Evolutionary conservation across 2,797 vertebrate genomes (phyloP).

Genomic region (Sylvia borin): DNA sequence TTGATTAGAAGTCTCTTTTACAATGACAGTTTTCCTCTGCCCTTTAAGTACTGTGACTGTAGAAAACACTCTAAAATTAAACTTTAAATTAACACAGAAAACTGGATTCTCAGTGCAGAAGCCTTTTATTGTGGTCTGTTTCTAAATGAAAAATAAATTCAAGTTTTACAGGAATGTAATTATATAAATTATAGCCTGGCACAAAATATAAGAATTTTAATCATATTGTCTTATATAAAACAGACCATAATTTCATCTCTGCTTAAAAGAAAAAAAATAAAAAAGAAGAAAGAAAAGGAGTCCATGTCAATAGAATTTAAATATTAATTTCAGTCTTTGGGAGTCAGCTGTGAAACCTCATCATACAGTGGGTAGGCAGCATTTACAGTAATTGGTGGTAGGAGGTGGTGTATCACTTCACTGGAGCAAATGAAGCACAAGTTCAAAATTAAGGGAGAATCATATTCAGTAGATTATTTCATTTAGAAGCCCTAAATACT

Average conservation of each 20-base stretch:
- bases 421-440: background rate
- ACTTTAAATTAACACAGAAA: constrained; percentile 2
- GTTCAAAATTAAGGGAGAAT: background rate
- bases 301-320: background rate
- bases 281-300: background rate
- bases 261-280: background rate
- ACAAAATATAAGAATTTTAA: constrained; percentile 3
- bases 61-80: constrained; percentile 20
- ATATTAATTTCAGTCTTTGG: background rate
- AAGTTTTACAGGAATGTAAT: constrained; percentile 45
- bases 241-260: background rate
- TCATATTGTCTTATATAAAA: background rate
- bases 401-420: background rate
- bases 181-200: constrained; percentile 30
- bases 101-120: background rate
- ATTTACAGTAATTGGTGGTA: background rate
- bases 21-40: constrained; percentile 11
- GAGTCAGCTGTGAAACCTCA: background rate
- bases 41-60: background rate
- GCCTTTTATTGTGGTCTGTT: constrained; percentile 17
- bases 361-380: background rate
- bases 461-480: background rate
- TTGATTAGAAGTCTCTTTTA: constrained; percentile 41
- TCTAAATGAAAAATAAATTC: constrained; percentile 44
- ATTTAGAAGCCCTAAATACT: background rate